Base-by-base conservation (phyloP, 2,888 invertebrate species). In the Charanyca ferruginea region DNA sequence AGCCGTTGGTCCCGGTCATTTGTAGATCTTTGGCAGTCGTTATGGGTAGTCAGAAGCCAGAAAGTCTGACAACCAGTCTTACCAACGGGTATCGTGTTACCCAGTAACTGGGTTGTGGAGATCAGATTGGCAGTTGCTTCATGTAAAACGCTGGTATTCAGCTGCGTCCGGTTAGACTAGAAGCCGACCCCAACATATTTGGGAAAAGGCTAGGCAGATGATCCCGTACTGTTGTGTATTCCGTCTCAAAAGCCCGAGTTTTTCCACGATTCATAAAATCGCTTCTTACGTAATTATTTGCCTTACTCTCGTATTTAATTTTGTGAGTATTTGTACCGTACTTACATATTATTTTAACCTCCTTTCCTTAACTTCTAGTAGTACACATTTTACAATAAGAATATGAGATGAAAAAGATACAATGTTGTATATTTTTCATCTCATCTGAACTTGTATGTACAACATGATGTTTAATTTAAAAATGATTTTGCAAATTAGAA, bases 231-330 rank as follows among this genome's bases (percentile, higher is more conserved):
- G n/a, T 13, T 28, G 5, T 54, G 25, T 25, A 9, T 58, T 13
- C 18, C 41, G 7, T 25, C 25, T 41, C 13, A 28, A 47, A 47
- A 48, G 18, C 32, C 13, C 0, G 22, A n/a, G 1, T 38, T 44
- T 44, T 20, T 23, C 22, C 48, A 20, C n/a, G 25, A 54, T 73
- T 54, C 28, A 53, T 53, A 49, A 69, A 66, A 73, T 49, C 28
- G 42, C 53, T 53, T 66, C 66, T 65, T n/a, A 18, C 25, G 3
- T 44, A 68, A 68, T 73, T 68, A 53, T 69, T 68, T 49, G 42
- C 28, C 49, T 73, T 38, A 67, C 68, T 53, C 42, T 53, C 74
- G 42, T 53, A 38, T 66, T 67, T 54, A 73, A 73, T 53, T 73
- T 48, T 48, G 35, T 38, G 53, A 73, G 66, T 28, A 35, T 73